phyloP scores from a whole-genome alignment of 2,888 invertebrate species.

The Maniola hyperantus region DNA sequence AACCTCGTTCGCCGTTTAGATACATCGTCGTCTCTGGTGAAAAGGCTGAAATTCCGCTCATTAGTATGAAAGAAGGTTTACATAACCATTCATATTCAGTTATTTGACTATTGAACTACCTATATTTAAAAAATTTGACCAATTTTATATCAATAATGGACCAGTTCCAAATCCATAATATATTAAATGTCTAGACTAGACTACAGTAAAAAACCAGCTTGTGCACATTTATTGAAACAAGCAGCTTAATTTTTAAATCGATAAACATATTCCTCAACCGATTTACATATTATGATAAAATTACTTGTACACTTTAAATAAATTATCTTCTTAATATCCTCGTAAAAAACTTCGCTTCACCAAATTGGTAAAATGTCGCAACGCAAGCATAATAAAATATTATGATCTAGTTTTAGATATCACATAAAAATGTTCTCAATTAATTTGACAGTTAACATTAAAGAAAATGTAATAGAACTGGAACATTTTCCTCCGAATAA shows the following conservation, averaged over 20 bases:
- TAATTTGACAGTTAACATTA: conserved; percentile 4
- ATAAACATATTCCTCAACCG: conserved; percentile 9
- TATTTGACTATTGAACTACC: too few species aligned
- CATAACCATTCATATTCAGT: too few species aligned
- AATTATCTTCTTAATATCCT: conserved; percentile 18
- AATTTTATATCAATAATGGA: too few species aligned
- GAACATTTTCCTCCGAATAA: background rate
- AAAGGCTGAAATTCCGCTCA: too few species aligned
- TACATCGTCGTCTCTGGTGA: too few species aligned
- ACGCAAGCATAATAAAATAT: conserved; percentile 18
- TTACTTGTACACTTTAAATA: conserved; percentile 21
- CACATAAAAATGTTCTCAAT: conserved; percentile 6
- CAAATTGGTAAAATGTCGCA: conserved; percentile 18
- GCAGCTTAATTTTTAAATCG: conserved; percentile 12
- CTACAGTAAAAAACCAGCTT: background rate
- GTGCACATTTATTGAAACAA: background rate
- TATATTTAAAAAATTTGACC: too few species aligned
- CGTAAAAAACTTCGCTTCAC: conserved; percentile 23
- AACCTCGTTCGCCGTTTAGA: too few species aligned
- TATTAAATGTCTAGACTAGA: background rate
- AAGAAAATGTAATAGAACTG: background rate
- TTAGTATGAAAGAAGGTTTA: too few species aligned
- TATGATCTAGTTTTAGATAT: conserved; percentile 23
- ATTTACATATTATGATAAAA: conserved; percentile 18
- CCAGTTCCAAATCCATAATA: too few species aligned